A percentile compares a stretch with the other conserved stretches of the same genome.
These are phyloP conservation scores for Xylophagus ater DNA, from an alignment of 2,888 invertebrate genomes.

Conservation along the genomic window DNA sequence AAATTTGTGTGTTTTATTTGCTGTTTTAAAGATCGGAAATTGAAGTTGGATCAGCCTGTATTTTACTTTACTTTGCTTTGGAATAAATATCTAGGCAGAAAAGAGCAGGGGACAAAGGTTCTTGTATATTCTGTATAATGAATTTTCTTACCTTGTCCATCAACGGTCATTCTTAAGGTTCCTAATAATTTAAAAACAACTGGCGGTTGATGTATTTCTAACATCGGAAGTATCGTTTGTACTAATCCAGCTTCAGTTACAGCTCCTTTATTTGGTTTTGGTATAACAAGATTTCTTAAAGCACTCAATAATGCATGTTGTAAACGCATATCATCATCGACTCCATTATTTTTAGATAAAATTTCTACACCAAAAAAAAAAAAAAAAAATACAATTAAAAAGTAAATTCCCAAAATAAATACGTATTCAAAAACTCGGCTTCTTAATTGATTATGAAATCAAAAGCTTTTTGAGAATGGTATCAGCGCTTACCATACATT, in stretches of 20 bases:
- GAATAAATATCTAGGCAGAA: constrained; percentile 1
- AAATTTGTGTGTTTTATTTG: too few species aligned
- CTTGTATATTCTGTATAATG: too few species aligned
- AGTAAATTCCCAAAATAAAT: neutral
- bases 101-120: too few species aligned
- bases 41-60: too few species aligned
- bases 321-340: constrained; percentile 48
- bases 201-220: constrained; percentile 56
- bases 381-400: neutral
- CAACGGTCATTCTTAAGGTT: constrained; percentile 74
- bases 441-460: neutral
- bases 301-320: constrained; percentile 49
- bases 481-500: too few species aligned
- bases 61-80: neutral
- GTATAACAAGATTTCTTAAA: constrained; percentile 63
- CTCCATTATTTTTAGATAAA: constrained; percentile 45
- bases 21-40: too few species aligned
- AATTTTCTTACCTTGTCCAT: constrained; percentile 66
- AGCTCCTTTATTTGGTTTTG: constrained; percentile 59
- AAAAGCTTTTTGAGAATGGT: too few species aligned
- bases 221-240: constrained; percentile 58
- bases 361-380: constrained; percentile 29
- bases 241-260: constrained; percentile 64
- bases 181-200: constrained; percentile 81
- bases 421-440: neutral